Percentiles rank a stretch among this genome's conserved stretches.
These are phyloP conservation scores for Glossosoma conforme DNA, from an alignment of 1,140 invertebrate species.

Conservation along the genomic window DNA sequence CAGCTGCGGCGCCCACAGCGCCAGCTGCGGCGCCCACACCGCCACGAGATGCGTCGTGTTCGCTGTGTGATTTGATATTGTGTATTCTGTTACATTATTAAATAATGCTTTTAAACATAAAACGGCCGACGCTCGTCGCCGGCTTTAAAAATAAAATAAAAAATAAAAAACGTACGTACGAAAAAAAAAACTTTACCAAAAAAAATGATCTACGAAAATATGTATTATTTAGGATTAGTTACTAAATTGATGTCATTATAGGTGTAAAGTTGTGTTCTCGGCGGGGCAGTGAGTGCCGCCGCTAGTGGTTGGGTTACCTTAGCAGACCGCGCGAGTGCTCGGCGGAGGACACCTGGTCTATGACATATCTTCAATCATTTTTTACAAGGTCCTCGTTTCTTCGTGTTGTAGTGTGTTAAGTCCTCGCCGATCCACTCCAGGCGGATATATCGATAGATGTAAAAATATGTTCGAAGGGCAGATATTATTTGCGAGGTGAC, in stretches of 20 bases:
- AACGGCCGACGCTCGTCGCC: no score
- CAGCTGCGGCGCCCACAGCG: no score
- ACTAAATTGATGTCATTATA: slow-evolving; percentile 14
- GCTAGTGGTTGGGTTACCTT: slow-evolving; percentile 6
- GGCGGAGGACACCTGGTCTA: not conserved
- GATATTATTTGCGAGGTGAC: slow-evolving; percentile 26
- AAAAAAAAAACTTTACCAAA: slow-evolving; percentile 25
- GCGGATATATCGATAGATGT: not conserved
- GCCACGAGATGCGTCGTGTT: slow-evolving; percentile 5
- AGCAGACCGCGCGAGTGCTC: not conserved
- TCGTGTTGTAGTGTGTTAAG: no score
- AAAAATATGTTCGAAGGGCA: slow-evolving; percentile 9
- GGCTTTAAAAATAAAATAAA: slow-evolving; percentile 22
- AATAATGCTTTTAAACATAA: slow-evolving; percentile 20
- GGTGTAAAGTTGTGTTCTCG: slow-evolving; percentile 19
- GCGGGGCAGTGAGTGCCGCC: slow-evolving; percentile 17
- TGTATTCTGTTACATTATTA: slow-evolving; percentile 22
- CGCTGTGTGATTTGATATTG: slow-evolving; percentile 19
- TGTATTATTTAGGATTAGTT: slow-evolving; percentile 26
- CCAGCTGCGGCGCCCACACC: no score
- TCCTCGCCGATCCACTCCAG: slow-evolving; percentile 5
- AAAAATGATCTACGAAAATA: slow-evolving; percentile 26
- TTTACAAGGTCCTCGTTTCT: no score
- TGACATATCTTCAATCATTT: slow-evolving; percentile 17
- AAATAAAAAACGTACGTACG: slow-evolving; percentile 25